Conservation (phyloP, 2,888 invertebrate genomes). For the Acronicta leporina region DNA sequence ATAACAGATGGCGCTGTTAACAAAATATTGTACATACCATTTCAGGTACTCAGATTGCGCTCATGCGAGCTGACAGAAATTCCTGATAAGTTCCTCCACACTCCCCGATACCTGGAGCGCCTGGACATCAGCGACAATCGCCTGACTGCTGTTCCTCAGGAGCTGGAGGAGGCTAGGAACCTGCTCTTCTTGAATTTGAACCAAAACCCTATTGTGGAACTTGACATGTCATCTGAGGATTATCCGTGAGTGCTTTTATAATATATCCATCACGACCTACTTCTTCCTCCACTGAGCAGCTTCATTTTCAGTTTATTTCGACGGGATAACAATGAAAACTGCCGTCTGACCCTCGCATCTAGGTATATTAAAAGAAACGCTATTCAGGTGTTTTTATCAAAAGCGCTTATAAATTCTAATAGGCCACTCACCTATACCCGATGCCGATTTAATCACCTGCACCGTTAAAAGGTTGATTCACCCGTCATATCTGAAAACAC, state of each 20-base stretch:
- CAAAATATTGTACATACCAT: background rate
- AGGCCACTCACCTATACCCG: no score
- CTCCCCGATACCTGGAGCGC: constrained; percentile 90
- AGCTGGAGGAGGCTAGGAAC: constrained; percentile 89
- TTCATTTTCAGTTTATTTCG: no score
- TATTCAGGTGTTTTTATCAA: no score
- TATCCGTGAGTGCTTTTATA: constrained; percentile 62
- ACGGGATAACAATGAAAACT: no score
- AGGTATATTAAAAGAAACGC: no score
- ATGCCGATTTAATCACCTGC: no score
- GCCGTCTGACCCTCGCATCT: no score
- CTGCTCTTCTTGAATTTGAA: constrained; percentile 91
- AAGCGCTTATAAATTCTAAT: no score
- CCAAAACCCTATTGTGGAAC: constrained; percentile 91
- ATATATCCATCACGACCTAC: no score
- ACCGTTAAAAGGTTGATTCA: no score
- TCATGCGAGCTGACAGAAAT: constrained; percentile 90
- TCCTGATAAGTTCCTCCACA: constrained; percentile 91
- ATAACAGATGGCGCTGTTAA: constrained; percentile 25
- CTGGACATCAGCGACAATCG: constrained; percentile 92
- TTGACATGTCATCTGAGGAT: constrained; percentile 81
- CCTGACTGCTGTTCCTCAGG: constrained; percentile 89
- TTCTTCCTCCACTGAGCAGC: no score
- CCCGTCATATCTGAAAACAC: no score
- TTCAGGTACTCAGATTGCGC: constrained; percentile 91